Percentiles rank a stretch among this genome's conserved stretches.
Evolutionary conservation across 2,113 vertebrate genomes (phyloP).

Genomic region (Chrysemys picta): DNA sequence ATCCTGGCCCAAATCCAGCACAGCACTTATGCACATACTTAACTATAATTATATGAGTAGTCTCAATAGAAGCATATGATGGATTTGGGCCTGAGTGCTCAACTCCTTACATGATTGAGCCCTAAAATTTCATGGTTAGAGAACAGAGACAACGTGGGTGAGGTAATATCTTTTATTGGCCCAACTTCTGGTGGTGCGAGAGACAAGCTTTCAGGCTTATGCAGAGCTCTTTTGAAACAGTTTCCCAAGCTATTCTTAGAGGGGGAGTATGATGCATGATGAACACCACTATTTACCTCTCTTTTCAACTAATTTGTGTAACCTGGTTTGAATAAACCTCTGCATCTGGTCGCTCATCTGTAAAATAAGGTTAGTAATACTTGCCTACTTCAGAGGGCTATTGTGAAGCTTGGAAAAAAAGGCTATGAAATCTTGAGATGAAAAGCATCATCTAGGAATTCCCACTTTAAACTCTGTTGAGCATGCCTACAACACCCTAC

Average conservation of each 20-base stretch:
- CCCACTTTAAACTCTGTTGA: not conserved
- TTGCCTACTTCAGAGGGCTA: not conserved
- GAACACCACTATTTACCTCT: not conserved
- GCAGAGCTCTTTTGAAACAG: not conserved
- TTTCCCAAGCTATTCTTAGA: not conserved
- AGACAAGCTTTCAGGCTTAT: not conserved
- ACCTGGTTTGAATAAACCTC: not conserved
- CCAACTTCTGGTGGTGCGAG: not conserved
- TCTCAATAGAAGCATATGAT: not conserved
- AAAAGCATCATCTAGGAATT: constrained; percentile 13
- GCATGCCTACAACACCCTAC: not conserved
- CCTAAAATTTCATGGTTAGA: not conserved
- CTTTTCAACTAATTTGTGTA: not conserved
- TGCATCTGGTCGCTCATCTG: accelerated
- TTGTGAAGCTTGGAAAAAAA: not conserved
- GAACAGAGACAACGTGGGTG: not conserved
- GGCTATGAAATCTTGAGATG: not conserved
- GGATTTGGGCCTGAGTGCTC: not conserved
- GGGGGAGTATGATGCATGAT: not conserved
- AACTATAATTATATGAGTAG: not conserved
- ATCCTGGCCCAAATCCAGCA: not conserved
- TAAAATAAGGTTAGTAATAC: not conserved
- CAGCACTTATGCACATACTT: not conserved
- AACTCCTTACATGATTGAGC: not conserved
- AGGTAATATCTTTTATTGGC: not conserved